Conservation (phyloP, 2,888 invertebrate species). For the Caenorhabditis sulstoni region DNA sequence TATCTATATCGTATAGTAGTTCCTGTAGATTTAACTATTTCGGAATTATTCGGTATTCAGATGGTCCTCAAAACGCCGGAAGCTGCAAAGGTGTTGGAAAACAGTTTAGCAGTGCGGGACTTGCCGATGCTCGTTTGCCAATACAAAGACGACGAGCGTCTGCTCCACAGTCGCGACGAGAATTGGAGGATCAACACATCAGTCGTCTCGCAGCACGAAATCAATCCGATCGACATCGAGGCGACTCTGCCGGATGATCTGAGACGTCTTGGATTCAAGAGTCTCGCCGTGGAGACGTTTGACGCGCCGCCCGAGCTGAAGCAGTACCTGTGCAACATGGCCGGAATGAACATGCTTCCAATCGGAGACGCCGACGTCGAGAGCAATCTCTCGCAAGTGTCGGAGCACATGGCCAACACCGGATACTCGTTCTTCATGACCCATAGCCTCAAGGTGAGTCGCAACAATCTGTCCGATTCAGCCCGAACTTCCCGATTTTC, state of each 20-base stretch:
- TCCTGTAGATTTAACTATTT: too few relatives aligned
- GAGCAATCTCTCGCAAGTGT: conserved; percentile 38
- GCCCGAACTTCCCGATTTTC: not conserved
- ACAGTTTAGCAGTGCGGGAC: conserved; percentile 68
- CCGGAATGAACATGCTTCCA: conserved; percentile 60
- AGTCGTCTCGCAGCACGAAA: conserved; percentile 24
- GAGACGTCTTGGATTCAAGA: conserved; percentile 64
- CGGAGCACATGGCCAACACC: not conserved
- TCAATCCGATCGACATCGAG: conserved; percentile 15
- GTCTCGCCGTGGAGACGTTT: conserved; percentile 61
- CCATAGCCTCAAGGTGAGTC: conserved; percentile 21
- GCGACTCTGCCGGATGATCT: conserved; percentile 35
- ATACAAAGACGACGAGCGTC: conserved; percentile 68
- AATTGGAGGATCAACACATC: conserved; percentile 43
- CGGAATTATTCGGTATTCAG: too few relatives aligned
- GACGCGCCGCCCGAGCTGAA: conserved; percentile 58
- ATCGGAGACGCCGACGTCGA: conserved; percentile 59
- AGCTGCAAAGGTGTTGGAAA: conserved; percentile 62
- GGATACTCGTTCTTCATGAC: conserved; percentile 28
- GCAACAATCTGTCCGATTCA: not conserved
- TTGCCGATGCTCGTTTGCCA: conserved; percentile 73
- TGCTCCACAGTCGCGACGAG: conserved; percentile 26
- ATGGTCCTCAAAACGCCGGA: conserved; percentile 47
- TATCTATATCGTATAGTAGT: too few relatives aligned
- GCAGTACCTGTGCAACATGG: conserved; percentile 60